Evolutionary conservation across 2,113 vertebrate genomes (phyloP).

Genomic region (Pseudopipra pipra): DNA sequence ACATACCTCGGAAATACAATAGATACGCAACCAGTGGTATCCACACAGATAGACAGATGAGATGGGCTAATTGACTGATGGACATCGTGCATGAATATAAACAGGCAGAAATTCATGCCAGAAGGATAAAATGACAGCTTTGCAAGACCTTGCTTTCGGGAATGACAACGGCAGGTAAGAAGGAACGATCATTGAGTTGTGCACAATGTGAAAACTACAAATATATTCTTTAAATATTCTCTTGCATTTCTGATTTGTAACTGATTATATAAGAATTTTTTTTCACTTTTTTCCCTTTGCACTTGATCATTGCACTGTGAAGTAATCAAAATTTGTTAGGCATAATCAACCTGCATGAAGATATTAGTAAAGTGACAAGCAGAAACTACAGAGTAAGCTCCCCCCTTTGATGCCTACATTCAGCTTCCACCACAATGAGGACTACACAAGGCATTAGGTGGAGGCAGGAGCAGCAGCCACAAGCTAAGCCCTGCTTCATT

Average conservation of each 20-base stretch:
- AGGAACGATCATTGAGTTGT: background rate
- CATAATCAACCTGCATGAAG: background rate
- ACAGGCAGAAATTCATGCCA: background rate
- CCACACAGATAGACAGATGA: background rate
- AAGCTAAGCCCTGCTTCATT: background rate
- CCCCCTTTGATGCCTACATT: background rate
- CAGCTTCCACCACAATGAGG: background rate
- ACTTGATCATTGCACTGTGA: background rate
- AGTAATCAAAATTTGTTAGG: background rate
- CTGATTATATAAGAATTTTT: background rate
- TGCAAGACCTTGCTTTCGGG: background rate
- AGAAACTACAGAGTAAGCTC: background rate
- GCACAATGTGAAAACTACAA: background rate
- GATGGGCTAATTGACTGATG: conserved; percentile 17
- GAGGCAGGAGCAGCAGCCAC: background rate
- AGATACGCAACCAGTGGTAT: background rate
- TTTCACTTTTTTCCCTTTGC: background rate
- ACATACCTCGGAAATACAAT: conserved; percentile 52
- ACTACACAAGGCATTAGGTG: background rate
- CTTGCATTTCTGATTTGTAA: background rate
- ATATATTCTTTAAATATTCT: background rate
- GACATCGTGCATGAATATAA: background rate
- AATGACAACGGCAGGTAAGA: background rate
- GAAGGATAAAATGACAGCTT: background rate
- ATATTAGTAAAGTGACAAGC: background rate